Evolutionary conservation across 2,888 invertebrate genomes (phyloP).

Genomic region (Parelbella ahira): DNA sequence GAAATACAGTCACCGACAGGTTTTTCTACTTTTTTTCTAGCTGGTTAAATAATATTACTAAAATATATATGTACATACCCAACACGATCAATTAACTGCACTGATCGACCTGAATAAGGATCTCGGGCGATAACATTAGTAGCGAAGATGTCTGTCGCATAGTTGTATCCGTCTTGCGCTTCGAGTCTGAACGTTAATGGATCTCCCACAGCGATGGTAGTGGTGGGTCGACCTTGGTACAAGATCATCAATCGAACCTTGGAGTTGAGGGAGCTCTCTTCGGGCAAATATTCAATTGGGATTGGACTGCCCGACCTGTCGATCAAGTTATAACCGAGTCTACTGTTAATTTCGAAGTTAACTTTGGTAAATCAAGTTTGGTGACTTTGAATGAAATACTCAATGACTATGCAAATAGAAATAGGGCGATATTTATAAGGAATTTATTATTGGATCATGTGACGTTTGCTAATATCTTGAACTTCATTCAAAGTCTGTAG

Average conservation of each 20-base stretch:
- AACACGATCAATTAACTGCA: slow-evolving; percentile 92
- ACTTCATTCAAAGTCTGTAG: slow-evolving; percentile 69
- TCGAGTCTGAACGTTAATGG: slow-evolving; percentile 93
- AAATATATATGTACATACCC: slow-evolving; percentile 81
- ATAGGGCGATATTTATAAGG: too few relatives aligned
- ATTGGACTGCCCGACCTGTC: slow-evolving; percentile 94
- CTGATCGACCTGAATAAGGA: slow-evolving; percentile 94
- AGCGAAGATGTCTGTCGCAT: slow-evolving; percentile 94
- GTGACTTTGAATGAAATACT: slow-evolving; percentile 72
- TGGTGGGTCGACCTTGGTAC: slow-evolving; percentile 94
- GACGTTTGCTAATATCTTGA: slow-evolving; percentile 23
- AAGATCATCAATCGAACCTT: slow-evolving; percentile 91
- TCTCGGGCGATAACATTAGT: slow-evolving; percentile 95
- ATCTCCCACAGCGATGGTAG: slow-evolving; percentile 96
- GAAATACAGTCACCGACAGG: too few relatives aligned
- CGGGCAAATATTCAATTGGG: slow-evolving; percentile 94
- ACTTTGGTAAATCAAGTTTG: slow-evolving; percentile 29
- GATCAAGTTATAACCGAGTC: slow-evolving; percentile 68
- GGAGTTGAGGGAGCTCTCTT: slow-evolving; percentile 94
- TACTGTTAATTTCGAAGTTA: slow-evolving; percentile 66
- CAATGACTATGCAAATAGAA: too few relatives aligned
- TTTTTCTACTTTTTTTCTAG: too few relatives aligned
- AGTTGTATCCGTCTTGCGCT: slow-evolving; percentile 93
- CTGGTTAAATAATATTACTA: too few relatives aligned
- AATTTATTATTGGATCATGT: too few relatives aligned